Percentiles rank a stretch among this genome's conserved stretches.
phyloP scores from a whole-genome alignment of 2,797 vertebrate species.

The Clarias pachynema region DNA sequence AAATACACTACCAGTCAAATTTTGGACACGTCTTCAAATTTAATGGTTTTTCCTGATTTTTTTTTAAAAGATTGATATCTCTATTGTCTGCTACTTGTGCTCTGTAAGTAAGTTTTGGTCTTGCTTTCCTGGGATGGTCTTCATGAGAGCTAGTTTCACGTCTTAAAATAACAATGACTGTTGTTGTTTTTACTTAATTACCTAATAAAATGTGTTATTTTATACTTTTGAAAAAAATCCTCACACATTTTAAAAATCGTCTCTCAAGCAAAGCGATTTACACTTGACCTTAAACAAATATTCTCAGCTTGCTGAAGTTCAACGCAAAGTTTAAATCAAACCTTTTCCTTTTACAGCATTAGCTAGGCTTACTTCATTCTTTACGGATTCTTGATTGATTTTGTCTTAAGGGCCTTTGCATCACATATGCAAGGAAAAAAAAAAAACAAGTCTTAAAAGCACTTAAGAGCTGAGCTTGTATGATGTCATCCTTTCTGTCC shows the following conservation, averaged over 20 bases:
- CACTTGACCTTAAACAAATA: slow-evolving; percentile 27
- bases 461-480: background rate
- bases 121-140: no score
- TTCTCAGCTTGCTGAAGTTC: slow-evolving; percentile 6
- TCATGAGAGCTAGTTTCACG: no score
- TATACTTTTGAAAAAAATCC: no score
- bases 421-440: background rate
- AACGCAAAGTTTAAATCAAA: slow-evolving; percentile 31
- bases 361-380: slow-evolving; percentile 1
- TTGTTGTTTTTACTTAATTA: no score
- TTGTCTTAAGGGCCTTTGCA: slow-evolving; percentile 1
- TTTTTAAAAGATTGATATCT: no score
- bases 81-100: no score
- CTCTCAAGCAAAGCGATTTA: slow-evolving; percentile 25
- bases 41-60: no score
- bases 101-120: no score
- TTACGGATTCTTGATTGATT: slow-evolving; percentile 20
- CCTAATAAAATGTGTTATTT: no score
- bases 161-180: no score
- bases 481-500: background rate
- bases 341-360: background rate
- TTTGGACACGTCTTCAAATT: no score
- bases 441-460: background rate
- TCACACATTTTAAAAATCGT: background rate
- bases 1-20: background rate